A percentile compares a stretch with the other conserved stretches of the same genome.
phyloP scores from a whole-genome alignment of 2,113 vertebrate genomes.

The Protomyctophum bolini region DNA sequence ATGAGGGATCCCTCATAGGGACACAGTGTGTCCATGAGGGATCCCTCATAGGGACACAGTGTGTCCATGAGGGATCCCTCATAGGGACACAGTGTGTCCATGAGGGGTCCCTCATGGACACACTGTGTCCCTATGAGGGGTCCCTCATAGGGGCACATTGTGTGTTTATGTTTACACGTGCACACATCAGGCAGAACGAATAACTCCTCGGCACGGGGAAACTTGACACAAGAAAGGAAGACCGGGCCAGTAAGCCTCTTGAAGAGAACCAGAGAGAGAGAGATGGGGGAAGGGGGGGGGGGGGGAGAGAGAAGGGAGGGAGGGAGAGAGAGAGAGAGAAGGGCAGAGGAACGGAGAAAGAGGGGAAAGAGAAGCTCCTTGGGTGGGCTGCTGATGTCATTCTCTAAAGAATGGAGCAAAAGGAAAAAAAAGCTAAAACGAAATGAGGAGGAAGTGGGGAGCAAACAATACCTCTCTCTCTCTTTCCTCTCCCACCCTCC shows the following conservation, averaged over 20 bases:
- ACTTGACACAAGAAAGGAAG: slow-evolving; percentile 67
- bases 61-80: no score
- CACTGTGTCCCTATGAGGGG: no score
- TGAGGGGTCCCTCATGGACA: no score
- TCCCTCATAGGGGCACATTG: background rate
- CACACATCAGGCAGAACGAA: slow-evolving; percentile 53
- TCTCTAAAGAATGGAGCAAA: slow-evolving; percentile 70
- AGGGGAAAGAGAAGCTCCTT: slow-evolving; percentile 60
- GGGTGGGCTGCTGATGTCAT: slow-evolving; percentile 84
- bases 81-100: no score
- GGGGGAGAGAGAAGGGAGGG: slow-evolving; percentile 9
- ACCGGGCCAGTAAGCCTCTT: slow-evolving; percentile 51
- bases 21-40: no score
- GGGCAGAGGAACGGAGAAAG: slow-evolving; percentile 1
- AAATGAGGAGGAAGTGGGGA: slow-evolving; percentile 61
- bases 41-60: no score
- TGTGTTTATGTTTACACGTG: background rate
- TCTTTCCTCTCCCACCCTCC: slow-evolving; percentile 29
- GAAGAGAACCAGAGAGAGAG: slow-evolving; percentile 57
- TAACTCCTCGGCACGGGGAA: slow-evolving; percentile 61
- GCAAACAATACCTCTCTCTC: slow-evolving; percentile 72
- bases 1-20: no score
- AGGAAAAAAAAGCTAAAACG: slow-evolving; percentile 11
- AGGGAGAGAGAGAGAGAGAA: slow-evolving; percentile 11
- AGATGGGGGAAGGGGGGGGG: background rate